Conservation (phyloP, 2,888 invertebrate genomes). For the Trachelus iudaicus region DNA sequence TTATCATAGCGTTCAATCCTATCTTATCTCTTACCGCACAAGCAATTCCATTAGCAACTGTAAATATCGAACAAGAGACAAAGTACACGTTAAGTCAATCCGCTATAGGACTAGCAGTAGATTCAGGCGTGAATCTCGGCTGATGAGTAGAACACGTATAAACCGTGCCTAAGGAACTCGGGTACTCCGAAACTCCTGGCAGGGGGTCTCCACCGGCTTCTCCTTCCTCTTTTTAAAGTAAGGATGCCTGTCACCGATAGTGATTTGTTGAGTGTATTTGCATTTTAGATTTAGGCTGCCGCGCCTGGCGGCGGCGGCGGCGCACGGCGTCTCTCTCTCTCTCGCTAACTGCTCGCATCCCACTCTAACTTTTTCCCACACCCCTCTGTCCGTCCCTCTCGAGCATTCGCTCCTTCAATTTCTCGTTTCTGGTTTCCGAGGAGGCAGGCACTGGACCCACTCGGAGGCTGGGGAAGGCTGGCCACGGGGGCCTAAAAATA, state of each 20-base stretch:
- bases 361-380: background rate
- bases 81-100: background rate
- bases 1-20: background rate
- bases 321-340: constrained; percentile 7
- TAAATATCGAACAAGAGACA: background rate
- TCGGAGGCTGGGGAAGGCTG: constrained; percentile 33
- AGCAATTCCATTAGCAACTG: background rate
- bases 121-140: background rate
- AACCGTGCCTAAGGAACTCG: constrained; percentile 47
- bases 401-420: constrained; percentile 37
- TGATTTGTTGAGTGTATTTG: constrained; percentile 65
- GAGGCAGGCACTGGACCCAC: constrained; percentile 12
- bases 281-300: constrained; percentile 64
- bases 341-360: constrained; percentile 12
- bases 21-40: background rate
- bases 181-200: constrained; percentile 59
- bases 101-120: background rate
- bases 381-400: constrained; percentile 14
- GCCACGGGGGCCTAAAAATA: constrained; percentile 26
- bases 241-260: constrained; percentile 63
- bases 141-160: constrained; percentile 26
- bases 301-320: constrained; percentile 41
- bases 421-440: constrained; percentile 36
- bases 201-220: constrained; percentile 61
- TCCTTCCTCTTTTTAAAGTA: constrained; percentile 58